A percentile compares a stretch with the other conserved stretches of the same genome.
These are phyloP conservation scores for Phoebastria nigripes DNA, from an alignment of 2,797 vertebrate genomes.

Conservation along the genomic window DNA sequence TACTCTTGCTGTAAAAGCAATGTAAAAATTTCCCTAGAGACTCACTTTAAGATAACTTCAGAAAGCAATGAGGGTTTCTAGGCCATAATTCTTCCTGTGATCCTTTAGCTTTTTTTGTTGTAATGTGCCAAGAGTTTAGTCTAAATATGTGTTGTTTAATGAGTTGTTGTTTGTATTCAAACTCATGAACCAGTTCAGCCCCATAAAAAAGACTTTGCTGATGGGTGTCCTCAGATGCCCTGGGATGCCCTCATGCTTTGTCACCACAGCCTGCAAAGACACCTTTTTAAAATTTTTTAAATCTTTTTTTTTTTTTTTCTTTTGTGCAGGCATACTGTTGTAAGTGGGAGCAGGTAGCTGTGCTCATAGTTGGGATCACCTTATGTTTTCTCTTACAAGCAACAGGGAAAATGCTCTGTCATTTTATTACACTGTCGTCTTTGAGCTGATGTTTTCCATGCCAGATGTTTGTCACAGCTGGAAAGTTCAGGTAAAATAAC, in stretches of 20 bases:
- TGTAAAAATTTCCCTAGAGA: conserved; percentile 8
- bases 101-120: conserved; percentile 23
- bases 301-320: neutral
- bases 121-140: conserved; percentile 26
- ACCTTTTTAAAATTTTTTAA: fast-evolving
- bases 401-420: neutral
- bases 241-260: neutral
- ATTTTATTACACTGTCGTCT: neutral
- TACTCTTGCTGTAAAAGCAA: conserved; percentile 43
- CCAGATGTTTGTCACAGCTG: neutral
- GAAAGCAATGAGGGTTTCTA: conserved; percentile 10
- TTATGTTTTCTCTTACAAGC: neutral
- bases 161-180: conserved; percentile 48
- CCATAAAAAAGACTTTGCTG: conserved; percentile 37
- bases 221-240: conserved; percentile 32
- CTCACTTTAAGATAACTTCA: conserved; percentile 21
- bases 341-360: conserved; percentile 20
- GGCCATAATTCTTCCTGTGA: conserved; percentile 47
- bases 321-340: neutral
- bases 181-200: conserved; percentile 33
- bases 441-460: neutral
- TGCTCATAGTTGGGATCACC: neutral
- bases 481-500: neutral
- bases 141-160: conserved; percentile 54
- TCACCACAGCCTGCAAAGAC: neutral